Conservation (phyloP, 2,797 vertebrate species). For the Diglossa cyanea region DNA sequence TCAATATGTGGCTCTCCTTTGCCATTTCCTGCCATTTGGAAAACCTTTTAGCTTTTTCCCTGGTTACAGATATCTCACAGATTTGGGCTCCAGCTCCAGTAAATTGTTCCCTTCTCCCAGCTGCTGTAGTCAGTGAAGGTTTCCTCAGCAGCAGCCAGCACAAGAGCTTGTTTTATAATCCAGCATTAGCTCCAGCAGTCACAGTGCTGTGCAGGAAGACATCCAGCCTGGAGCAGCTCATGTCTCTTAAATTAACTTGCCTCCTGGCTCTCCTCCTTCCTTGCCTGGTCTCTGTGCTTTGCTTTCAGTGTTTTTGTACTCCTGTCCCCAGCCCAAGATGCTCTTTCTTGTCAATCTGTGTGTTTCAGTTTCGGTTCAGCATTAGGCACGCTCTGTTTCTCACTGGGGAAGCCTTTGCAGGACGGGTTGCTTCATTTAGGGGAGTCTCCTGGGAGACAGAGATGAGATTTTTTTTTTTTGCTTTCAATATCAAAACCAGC, state of each 20-base stretch:
- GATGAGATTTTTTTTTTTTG: background rate
- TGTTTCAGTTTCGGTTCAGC: background rate
- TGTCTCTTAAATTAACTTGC: background rate
- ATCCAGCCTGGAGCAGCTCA: background rate
- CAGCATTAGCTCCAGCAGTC: background rate
- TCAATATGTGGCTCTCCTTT: background rate
- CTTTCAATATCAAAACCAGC: background rate
- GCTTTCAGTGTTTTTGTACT: background rate
- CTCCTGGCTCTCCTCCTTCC: background rate
- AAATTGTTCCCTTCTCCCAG: background rate
- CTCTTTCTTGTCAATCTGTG: background rate
- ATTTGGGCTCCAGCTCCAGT: background rate
- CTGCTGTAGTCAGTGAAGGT: background rate
- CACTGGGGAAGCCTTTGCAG: background rate
- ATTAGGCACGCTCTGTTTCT: background rate
- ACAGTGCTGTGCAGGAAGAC: background rate
- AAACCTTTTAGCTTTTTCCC: background rate
- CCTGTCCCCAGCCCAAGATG: background rate
- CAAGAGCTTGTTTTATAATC: background rate
- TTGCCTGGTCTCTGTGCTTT: background rate
- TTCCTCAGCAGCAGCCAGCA: background rate
- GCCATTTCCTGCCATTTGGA: background rate
- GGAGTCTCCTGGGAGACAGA: slow-evolving; percentile 1
- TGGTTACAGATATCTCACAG: background rate
- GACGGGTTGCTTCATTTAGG: background rate